These are phyloP conservation scores for Albula glossodonta DNA, from an alignment of 2,113 vertebrate genomes.

Conservation along the genomic window DNA sequence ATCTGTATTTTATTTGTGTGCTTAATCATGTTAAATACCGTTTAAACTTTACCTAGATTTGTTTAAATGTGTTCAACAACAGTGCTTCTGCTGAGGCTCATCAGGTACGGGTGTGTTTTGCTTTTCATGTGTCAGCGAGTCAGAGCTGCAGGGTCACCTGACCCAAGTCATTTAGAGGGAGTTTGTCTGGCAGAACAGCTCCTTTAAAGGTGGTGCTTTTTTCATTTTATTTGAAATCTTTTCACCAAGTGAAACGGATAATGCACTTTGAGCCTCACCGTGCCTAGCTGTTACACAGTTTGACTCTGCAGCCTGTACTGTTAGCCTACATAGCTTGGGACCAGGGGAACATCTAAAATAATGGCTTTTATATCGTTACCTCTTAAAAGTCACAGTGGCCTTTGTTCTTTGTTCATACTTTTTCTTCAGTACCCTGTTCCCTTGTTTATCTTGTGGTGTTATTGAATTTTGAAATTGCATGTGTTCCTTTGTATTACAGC, in stretches of 20 bases:
- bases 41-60: not conserved
- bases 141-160: not conserved
- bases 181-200: not conserved
- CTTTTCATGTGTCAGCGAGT: not conserved
- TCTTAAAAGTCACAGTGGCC: not conserved
- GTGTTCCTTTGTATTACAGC: not conserved
- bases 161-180: not conserved
- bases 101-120: not conserved
- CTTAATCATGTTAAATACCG: not conserved
- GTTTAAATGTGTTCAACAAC: not conserved
- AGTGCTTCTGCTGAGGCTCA: not conserved
- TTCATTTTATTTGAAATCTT: not conserved
- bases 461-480: not conserved
- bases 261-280: not conserved
- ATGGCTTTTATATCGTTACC: not conserved
- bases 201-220: not conserved
- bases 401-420: not conserved
- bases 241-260: not conserved
- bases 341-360: not conserved
- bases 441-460: not conserved
- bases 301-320: not conserved
- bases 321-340: no score
- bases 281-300: slow-evolving; percentile 1
- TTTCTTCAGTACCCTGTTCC: not conserved
- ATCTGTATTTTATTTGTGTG: no score